phyloP scores from a whole-genome alignment of 2,888 invertebrate genomes.

The Coenonympha arcania region DNA sequence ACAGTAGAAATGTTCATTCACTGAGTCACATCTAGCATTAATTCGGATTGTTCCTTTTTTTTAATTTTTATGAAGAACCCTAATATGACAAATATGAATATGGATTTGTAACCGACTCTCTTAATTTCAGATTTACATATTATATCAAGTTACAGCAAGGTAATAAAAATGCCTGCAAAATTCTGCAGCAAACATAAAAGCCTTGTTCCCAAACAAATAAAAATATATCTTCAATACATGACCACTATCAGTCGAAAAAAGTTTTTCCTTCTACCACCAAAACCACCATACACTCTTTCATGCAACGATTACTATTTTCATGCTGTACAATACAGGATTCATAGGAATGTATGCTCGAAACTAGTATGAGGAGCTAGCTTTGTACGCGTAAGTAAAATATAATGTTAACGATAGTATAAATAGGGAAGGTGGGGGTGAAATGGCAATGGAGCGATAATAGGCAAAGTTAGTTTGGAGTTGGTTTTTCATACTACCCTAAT shows the following conservation, averaged over 20 bases:
- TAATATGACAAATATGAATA: no score
- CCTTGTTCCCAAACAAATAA: conserved; percentile 25
- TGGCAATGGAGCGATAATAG: conserved; percentile 41
- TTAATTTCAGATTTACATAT: no score
- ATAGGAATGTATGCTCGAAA: not conserved
- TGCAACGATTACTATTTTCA: not conserved
- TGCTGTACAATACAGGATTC: conserved; percentile 1
- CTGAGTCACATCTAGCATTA: no score
- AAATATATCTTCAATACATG: conserved; percentile 31
- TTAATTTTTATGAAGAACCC: no score
- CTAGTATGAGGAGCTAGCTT: conserved; percentile 9
- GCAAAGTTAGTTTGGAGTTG: conserved; percentile 54
- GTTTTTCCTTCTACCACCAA: conserved; percentile 25
- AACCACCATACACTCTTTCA: no score
- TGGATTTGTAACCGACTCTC: no score
- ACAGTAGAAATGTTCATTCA: no score
- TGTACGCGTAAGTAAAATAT: conserved; percentile 20
- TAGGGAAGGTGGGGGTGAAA: conserved; percentile 19
- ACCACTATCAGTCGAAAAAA: conserved; percentile 29
- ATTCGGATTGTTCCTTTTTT: no score
- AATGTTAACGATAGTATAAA: not conserved
- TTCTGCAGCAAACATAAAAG: conserved; percentile 15
- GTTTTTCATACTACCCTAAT: conserved; percentile 46
- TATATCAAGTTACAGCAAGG: not conserved
- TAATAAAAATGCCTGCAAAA: conserved; percentile 11